phyloP scores from a whole-genome alignment of 2,113 vertebrate species.

The Dolichallabes microphthalmus region DNA sequence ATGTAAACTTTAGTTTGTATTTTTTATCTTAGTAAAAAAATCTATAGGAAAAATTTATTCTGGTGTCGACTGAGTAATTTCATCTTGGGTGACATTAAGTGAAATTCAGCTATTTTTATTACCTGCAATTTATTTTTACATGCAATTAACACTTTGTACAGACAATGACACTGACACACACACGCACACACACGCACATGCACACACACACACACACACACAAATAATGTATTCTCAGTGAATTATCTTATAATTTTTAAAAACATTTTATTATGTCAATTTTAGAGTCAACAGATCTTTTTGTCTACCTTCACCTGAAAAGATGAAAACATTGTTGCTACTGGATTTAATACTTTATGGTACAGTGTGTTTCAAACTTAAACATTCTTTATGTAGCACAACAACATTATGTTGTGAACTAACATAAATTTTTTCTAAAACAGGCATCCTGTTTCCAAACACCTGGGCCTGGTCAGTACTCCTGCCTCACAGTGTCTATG shows the following conservation, averaged over 20 bases:
- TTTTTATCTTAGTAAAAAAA: too few species aligned
- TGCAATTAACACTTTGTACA: too few species aligned
- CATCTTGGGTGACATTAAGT: too few species aligned
- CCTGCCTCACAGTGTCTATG: conserved; percentile 53
- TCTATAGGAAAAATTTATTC: too few species aligned
- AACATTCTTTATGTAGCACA: background rate
- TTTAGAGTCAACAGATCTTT: background rate
- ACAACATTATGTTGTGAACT: background rate
- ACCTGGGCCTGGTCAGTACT: conserved; percentile 51
- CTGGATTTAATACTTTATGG: conserved; percentile 36
- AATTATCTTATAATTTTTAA: background rate
- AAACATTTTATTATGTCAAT: background rate
- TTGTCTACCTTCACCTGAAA: background rate
- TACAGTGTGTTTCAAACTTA: conserved; percentile 2
- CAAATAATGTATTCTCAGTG: background rate
- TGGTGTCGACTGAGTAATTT: too few species aligned
- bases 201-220: too few species aligned
- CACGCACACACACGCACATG: too few species aligned
- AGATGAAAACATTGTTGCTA: conserved; percentile 9
- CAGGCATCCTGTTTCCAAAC: conserved; percentile 44
- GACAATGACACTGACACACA: too few species aligned
- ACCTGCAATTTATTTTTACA: too few species aligned
- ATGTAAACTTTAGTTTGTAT: too few species aligned
- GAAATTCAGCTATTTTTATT: too few species aligned
- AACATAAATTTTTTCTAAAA: background rate